Evolutionary conservation across 2,888 invertebrate species (phyloP), one percentile per base, ranked within the genome.

Genomic region (Helobdella robusta): DNA sequence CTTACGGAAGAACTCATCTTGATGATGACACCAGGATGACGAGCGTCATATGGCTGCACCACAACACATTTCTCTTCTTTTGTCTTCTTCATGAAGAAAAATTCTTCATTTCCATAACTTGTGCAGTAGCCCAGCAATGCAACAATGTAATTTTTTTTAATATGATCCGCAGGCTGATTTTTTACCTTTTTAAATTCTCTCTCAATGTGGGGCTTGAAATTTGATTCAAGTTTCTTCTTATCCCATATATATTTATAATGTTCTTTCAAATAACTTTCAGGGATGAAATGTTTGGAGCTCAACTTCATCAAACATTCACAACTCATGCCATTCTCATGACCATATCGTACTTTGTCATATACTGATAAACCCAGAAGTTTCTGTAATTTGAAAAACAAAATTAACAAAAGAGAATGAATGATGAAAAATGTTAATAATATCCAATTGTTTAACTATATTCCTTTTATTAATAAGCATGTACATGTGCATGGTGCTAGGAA

Each of bases 291-390:
- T 1, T 34, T 46, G n/a, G 63, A 36, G 8, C 58, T 46, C n/a
- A 44, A 35, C 35, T 59, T 64, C 5, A 63, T 23, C 30, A 66
- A 52, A 20, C 35, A 36, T 2, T 59, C 46, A 20, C 52, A 32
- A 48, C 46, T 30, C 15, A 64, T 28, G 2, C 54, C 54, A 15
- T 32, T 40, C 35, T 68, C 66, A n/a, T 59, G 64, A 0, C 68
- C 68, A 54, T 60, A 68, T 11, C 66, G 52, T 20, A 66, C 52
- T 23, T 66, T 59, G 40, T 68, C 66, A 35, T 64, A 66, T 35
- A 68, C 64, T 18, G 66, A 66, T 30, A 66, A 34, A 6, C 68
- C 68, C 25, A 56, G 28, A 20, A 28, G 28, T 56, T 56, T 56
- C 56, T 56, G 32, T 15, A 56, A 56, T 56, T 30, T n/a, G n/a